Base-by-base conservation (phyloP, 1,140 invertebrate species). In the Bicyclus anynana region DNA sequence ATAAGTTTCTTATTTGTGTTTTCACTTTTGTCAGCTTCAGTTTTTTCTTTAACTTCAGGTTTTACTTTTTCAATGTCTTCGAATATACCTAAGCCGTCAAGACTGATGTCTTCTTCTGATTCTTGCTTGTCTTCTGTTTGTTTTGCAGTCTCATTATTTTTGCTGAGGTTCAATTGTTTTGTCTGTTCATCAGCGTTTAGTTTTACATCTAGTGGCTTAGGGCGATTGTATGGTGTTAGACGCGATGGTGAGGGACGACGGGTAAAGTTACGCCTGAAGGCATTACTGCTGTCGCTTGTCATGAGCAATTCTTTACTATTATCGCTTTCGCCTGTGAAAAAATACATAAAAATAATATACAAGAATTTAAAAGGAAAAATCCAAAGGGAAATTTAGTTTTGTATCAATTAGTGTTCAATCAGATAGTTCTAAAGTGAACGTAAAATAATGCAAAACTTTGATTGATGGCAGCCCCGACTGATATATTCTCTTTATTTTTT, bases 271-370 rank as follows among this genome's bases (percentile, higher is more conserved):
- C 81, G 70, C 49, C 71, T 80, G 5, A 76, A 69, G 5, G 57
- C 69, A 50, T 84, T 84, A 46, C 55, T 80, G 44, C 75, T 82
- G 52, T 87, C 84, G 26, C 84, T 87, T 0, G 83, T 87, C 38
- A 86, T 71, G 1, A 87, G 72, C 5, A 87, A 50, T 48, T 87
- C 84, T 37, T 82, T 80, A 58, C 82, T 87, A 57, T 77, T 87
- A 35, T 87, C 83, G 27, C 29, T 63, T 53, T 67, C 68, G 42
- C 56, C 68, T 71, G 35, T n/a, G n/a, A n/a, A 37, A 54, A 59
- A 12, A 13, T 20, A 26, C 10, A 38, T 13, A 33, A 37, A 3
- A 5, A 10, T 6, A 44, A 13, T n/a, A 20, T n/a, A n/a, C n/a
- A n/a, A n/a, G n/a, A 23, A 23, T 23, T 23, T 23, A 23, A 23